These are phyloP conservation scores for Sparus aurata DNA, from an alignment of 2,797 vertebrate genomes.

Conservation along the genomic window DNA sequence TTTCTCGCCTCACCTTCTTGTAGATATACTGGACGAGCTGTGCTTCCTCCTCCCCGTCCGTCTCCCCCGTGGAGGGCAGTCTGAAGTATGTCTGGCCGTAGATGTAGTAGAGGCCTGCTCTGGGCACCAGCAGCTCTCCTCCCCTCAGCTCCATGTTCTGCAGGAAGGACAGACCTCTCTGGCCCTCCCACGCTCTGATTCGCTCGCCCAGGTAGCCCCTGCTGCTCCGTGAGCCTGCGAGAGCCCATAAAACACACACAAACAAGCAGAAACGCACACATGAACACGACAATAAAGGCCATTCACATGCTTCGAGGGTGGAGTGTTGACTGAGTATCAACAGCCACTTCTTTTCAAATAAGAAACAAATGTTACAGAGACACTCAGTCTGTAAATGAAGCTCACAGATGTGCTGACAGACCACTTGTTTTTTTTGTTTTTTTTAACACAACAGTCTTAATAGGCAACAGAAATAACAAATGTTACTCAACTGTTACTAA, in stretches of 20 bases:
- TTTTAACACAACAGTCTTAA: not conserved
- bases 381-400: not conserved
- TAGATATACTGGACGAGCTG: constrained; percentile 96
- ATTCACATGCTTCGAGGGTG: not conserved
- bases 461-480: not conserved
- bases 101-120: constrained; percentile 93
- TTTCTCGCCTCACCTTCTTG: constrained; percentile 84
- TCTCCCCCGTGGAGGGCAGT: constrained; percentile 81
- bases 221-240: constrained; percentile 72
- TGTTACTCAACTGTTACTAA: not conserved
- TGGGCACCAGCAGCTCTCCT: constrained; percentile 91
- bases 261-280: not conserved
- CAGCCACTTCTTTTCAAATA: constrained; percentile 8
- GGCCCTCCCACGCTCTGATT: constrained; percentile 91
- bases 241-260: not conserved
- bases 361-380: constrained; percentile 39
- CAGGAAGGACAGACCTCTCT: constrained; percentile 91
- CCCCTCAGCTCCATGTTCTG: constrained; percentile 90
- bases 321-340: constrained; percentile 6
- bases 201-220: constrained; percentile 87
- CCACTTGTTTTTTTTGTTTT: not conserved
- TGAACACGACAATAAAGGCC: not conserved
- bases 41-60: constrained; percentile 82
- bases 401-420: constrained; percentile 40
- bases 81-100: constrained; percentile 96